Evolutionary conservation across 2,113 vertebrate species (phyloP), one percentile per base, ranked within the genome.

Genomic region (Forbesichthys agassizii): DNA sequence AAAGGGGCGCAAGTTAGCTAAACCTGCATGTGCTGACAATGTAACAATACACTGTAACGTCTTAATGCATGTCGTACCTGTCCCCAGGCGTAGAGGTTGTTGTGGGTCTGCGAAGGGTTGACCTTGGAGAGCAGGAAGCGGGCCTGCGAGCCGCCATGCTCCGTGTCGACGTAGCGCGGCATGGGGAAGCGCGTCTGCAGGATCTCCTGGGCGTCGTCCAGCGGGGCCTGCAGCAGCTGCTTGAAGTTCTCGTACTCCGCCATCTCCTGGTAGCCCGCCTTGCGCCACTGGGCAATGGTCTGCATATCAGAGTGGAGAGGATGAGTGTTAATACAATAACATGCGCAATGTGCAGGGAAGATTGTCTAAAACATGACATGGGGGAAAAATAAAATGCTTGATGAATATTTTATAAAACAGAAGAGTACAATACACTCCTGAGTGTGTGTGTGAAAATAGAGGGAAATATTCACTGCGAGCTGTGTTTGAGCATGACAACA

Each of bases 101-200:
- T 99, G 92, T 99, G 97, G 14, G 97, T 99, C 92, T 99, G 97
- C 27, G 97, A 99, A 16, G 97, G 97, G 84, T 99, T 99, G 88
- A 99, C 97, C 91, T 98, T 99, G 47, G 97, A 99, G 73, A 99
- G 91, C 76, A 99, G 94, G 88, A 99, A 99, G 69, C 97, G 94
- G 48, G 97, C 97, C 93, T 99, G 77, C 0, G 89, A 91, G 74
- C 96, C 93, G 7, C 96, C 96, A 0, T 99, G 97, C 74, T 99
- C 97, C 0, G 97, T 98, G 89, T 97, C 95, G 16, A 99, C 48
- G 73, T 99, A 99, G 60, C 97, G 95, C 0, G 97, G 97, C 97
- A 98, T 98, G 3, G 97, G 97, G 85, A 98, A 98, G 57, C 97
- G 94, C 0, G 93, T 93, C 88, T 98, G 96, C 60, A 99, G 77